Evolutionary conservation across 2,113 vertebrate genomes (phyloP), one percentile per base, ranked within the genome.

Genomic region (Amia ocellicauda): DNA sequence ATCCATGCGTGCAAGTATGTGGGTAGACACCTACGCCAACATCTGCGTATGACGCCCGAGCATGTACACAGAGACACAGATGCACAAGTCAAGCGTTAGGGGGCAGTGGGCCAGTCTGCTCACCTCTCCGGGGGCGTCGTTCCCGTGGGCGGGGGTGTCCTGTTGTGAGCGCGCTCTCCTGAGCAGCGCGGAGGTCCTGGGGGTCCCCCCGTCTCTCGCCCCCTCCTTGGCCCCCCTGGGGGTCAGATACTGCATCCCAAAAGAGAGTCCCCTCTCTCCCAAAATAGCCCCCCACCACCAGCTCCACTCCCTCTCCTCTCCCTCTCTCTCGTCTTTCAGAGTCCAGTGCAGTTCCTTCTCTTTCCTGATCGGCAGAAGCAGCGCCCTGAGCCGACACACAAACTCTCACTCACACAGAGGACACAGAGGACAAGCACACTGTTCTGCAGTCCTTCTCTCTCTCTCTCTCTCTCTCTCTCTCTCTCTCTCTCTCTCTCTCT

Each of bases 381-480:
- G n/a, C n/a, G n/a, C n/a, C n/a, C n/a, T n/a, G n/a, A n/a, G n/a
- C 56, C 60, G 28, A 61, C 26, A 43, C 26, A 64, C n/a, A 14
- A 17, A 70, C 26, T 29, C 29, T 63, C 20, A 20, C 22, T n/a
- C 4, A 23, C 40, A 4, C 3, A 23, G 40, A 2, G 29, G 27
- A 23, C n/a, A n/a, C 4, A 65, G 16, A n/a, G n/a, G n/a, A n/a
- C n/a, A n/a, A 63, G 41, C 68, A 59, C 58, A 76, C 71, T 69
- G 67, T 75, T 47, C 70, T 53, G 57, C 5, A 19, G n/a, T 72
- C 19, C 1, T 50, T 16, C 63, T 26, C 10, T 54, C 52, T 23
- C 36, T 5, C 60, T 28, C 11, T 61, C 19, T 24, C 47, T 13
- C 42, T 50, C n/a, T 28, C 27, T 36, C 16, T 27, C 7, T 58